Conservation (phyloP, 2,113 vertebrate species). For the Peromyscus polionotus region DNA sequence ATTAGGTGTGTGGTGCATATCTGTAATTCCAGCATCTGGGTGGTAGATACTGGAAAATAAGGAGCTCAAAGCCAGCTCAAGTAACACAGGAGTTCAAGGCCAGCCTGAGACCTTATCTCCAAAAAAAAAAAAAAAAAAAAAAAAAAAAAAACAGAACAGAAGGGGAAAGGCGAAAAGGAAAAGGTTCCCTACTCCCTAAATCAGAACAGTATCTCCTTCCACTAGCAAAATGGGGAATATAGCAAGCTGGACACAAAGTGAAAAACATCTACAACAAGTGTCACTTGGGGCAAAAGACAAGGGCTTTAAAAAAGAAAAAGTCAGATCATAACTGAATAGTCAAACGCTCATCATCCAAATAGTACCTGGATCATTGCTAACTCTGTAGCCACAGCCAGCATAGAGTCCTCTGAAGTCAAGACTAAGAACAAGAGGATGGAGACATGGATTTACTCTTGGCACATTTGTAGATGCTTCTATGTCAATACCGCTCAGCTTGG, state of each 20-base stretch:
- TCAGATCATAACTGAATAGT: not conserved
- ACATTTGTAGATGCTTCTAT: not conserved
- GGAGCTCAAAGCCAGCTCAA: not conserved
- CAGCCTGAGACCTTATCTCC: not conserved
- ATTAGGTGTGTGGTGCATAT: not conserved
- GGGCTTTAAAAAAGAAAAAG: not conserved
- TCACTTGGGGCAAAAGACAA: not conserved
- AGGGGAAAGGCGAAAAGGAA: too few relatives aligned
- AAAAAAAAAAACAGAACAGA: too few relatives aligned
- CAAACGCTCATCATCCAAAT: not conserved
- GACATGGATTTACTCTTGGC: rapidly evolving
- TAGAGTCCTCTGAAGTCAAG: not conserved
- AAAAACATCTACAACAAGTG: not conserved
- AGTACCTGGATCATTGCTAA: not conserved
- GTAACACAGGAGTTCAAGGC: not conserved
- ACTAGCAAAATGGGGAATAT: not conserved
- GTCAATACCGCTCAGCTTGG: not conserved
- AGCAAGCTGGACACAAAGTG: not conserved
- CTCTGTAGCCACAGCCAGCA: not conserved
- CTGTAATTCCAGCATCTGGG: not conserved
- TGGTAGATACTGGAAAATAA: not conserved
- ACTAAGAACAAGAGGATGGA: not conserved
- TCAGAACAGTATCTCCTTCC: not conserved
- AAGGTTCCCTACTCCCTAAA: not conserved
- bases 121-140: not conserved